phyloP scores from a whole-genome alignment of 2,797 vertebrate genomes.

The Neosilurus mollespiculum region DNA sequence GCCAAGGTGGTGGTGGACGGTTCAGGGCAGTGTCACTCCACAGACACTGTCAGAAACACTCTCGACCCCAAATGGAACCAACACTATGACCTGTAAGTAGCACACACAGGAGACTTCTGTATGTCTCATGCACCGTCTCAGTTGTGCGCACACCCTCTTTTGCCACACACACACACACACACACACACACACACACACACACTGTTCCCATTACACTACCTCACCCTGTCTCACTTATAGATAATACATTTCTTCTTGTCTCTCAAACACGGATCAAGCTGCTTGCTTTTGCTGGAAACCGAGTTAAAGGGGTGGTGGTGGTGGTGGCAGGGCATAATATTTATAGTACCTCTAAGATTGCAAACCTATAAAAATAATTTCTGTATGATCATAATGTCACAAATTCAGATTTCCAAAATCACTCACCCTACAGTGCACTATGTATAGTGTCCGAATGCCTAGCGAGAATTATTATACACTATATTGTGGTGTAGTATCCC shows the following conservation, averaged over 20 bases:
- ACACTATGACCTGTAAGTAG: slow-evolving; percentile 96
- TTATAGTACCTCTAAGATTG: too few relatives aligned
- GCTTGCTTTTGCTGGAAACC: neutral
- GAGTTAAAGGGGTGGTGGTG: neutral
- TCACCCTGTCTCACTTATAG: neutral
- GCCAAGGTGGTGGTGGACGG: slow-evolving; percentile 98
- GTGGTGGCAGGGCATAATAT: neutral
- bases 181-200: neutral
- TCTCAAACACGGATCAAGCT: neutral
- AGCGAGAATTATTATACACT: too few relatives aligned
- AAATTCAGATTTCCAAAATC: neutral
- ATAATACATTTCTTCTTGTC: neutral
- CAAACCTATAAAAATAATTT: neutral
- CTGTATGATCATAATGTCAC: neutral
- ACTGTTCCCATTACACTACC: neutral
- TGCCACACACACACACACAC: neutral
- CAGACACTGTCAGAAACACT: slow-evolving; percentile 99
- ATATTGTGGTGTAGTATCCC: too few relatives aligned
- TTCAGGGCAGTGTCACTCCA: slow-evolving; percentile 98
- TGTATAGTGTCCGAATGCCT: too few relatives aligned
- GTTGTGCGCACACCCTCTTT: neutral
- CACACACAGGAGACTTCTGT: neutral
- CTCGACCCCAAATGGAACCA: slow-evolving; percentile 99
- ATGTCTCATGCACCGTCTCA: neutral
- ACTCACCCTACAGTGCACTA: too few relatives aligned